A percentile compares a stretch with the other conserved stretches of the same genome.
phyloP scores from a whole-genome alignment of 2,888 invertebrate genomes.

The Eremobia ochroleuca region DNA sequence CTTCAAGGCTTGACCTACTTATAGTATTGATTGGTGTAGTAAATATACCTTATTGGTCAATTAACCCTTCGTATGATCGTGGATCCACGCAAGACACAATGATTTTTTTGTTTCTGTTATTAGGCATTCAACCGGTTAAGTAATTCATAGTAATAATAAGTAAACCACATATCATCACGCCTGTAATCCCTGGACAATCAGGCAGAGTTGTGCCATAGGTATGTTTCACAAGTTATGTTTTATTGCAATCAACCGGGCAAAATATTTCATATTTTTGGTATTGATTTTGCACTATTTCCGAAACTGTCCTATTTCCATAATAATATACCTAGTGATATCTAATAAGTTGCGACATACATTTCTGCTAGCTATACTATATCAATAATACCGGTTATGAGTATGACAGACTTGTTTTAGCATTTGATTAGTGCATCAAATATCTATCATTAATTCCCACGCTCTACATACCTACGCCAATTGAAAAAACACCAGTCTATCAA shows the following conservation, averaged over 20 bases:
- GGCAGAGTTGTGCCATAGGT: too few relatives aligned
- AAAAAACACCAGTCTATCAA: slow-evolving; percentile 3
- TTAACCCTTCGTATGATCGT: not conserved
- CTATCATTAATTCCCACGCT: slow-evolving; percentile 6
- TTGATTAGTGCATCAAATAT: not conserved
- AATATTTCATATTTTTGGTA: not conserved
- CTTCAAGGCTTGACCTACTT: not conserved
- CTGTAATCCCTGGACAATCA: too few relatives aligned
- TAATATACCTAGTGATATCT: not conserved
- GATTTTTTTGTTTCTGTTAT: too few relatives aligned
- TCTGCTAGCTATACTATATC: not conserved
- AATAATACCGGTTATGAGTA: not conserved
- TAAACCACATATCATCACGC: too few relatives aligned
- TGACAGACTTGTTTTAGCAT: not conserved
- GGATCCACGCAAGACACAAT: not conserved
- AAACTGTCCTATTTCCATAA: not conserved
- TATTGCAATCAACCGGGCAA: too few relatives aligned
- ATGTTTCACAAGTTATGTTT: too few relatives aligned
- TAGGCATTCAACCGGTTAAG: too few relatives aligned
- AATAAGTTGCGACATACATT: not conserved
- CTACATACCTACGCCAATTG: not conserved
- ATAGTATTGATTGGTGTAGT: not conserved
- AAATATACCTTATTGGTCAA: not conserved
- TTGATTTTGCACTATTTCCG: not conserved
- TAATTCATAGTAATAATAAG: too few relatives aligned